Evolutionary conservation across 2,797 vertebrate genomes (phyloP).

Genomic region (Chiloscyllium punctatum): DNA sequence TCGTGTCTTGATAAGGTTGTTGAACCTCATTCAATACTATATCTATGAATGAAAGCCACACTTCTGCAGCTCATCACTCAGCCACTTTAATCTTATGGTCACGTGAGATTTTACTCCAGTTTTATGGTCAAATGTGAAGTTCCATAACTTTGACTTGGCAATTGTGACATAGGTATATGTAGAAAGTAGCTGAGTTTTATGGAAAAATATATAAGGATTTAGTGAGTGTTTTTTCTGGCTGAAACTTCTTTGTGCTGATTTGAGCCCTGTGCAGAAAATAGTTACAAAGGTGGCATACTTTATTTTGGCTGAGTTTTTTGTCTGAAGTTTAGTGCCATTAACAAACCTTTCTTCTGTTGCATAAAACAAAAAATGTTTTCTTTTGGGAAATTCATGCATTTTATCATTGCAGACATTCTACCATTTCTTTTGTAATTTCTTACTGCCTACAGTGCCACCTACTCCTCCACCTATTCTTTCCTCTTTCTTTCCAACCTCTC

Average conservation of each 20-base stretch:
- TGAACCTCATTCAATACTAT: too few species aligned
- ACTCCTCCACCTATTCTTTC: too few species aligned
- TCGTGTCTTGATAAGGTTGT: too few species aligned
- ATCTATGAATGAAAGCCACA: too few species aligned
- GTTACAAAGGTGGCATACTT: neutral
- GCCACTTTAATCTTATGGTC: too few species aligned
- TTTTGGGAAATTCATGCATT: neutral
- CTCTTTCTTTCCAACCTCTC: neutral
- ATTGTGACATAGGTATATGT: too few species aligned
- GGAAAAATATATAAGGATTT: too few species aligned
- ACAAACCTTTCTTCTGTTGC: neutral
- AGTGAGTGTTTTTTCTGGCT: neutral
- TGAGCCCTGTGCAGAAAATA: neutral
- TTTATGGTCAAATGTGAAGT: too few species aligned
- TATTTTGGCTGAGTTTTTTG: neutral
- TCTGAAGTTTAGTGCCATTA: neutral
- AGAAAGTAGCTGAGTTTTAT: too few species aligned
- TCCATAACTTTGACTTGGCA: too few species aligned
- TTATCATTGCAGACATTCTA: neutral
- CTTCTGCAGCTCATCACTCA: too few species aligned
- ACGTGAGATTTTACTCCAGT: too few species aligned
- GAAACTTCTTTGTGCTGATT: neutral
- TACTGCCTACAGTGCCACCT: neutral
- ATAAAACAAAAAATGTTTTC: neutral
- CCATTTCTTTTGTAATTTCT: constrained; percentile 9